phyloP scores from a whole-genome alignment of 2,113 vertebrate species.

The Hemicordylus capensis region DNA sequence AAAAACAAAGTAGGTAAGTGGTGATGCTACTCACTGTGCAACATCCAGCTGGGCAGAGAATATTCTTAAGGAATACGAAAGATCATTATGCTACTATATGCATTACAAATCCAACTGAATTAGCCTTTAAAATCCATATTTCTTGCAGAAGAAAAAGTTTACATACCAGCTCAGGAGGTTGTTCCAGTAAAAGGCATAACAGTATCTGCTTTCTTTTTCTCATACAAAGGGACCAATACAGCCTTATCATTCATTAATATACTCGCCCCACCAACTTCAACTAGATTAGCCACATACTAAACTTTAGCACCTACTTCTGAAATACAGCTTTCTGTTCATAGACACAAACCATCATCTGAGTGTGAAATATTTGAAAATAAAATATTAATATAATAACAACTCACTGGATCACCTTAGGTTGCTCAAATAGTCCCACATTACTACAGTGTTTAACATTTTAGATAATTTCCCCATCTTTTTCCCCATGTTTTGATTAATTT shows the following conservation, averaged over 20 bases:
- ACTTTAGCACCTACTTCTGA: conserved; percentile 22
- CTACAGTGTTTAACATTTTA: conserved; percentile 38
- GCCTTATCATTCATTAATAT: neutral
- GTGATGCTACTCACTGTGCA: neutral
- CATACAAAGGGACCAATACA: neutral
- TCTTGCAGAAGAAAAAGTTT: neutral
- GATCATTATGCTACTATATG: neutral
- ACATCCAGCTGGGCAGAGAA: neutral
- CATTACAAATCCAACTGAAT: neutral
- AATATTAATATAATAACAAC: neutral
- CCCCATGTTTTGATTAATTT: conserved; percentile 47
- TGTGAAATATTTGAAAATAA: neutral
- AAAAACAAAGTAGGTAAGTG: neutral
- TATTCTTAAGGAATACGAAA: neutral
- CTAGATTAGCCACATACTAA: neutral
- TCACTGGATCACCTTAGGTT: conserved; percentile 47
- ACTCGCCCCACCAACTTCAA: neutral
- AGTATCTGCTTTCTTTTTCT: neutral
- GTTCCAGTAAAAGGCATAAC: neutral
- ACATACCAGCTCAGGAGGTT: neutral
- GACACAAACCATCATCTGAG: neutral
- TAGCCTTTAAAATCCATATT: neutral
- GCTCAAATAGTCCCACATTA: conserved; percentile 12
- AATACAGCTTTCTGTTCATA: neutral
- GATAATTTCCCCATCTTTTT: conserved; percentile 33